phyloP scores from a whole-genome alignment of 2,113 vertebrate species.

The Hemibagrus wyckioides region DNA sequence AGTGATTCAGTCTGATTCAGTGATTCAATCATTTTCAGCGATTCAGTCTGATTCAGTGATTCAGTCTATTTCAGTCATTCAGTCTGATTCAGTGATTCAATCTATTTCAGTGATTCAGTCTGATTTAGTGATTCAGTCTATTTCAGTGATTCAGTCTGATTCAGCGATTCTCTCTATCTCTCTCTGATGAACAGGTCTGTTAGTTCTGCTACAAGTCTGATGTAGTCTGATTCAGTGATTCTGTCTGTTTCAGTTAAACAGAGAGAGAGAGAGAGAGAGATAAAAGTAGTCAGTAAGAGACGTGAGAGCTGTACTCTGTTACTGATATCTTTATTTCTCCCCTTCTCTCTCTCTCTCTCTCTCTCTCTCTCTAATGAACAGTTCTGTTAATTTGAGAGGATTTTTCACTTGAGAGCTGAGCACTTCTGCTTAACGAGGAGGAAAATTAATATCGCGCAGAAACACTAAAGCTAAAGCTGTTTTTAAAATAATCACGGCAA shows the following conservation, averaged over 20 bases:
- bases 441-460: neutral
- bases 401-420: constrained; percentile 9
- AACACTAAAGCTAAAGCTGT: neutral
- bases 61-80: neutral
- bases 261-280: no score
- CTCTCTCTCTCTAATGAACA: neutral
- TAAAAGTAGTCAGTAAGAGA: no score
- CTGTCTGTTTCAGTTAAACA: neutral
- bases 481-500: neutral
- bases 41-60: no score
- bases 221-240: no score
- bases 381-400: neutral
- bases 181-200: no score
- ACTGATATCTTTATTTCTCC: no score
- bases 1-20: neutral
- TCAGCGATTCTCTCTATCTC: neutral
- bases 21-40: no score
- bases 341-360: neutral
- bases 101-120: neutral
- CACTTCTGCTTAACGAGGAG: constrained; percentile 17
- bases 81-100: no score
- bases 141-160: neutral
- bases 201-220: no score
- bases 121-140: no score
- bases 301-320: no score